Base-by-base conservation (phyloP, 2,888 invertebrate genomes). In the Callyntrura sp. region DNA sequence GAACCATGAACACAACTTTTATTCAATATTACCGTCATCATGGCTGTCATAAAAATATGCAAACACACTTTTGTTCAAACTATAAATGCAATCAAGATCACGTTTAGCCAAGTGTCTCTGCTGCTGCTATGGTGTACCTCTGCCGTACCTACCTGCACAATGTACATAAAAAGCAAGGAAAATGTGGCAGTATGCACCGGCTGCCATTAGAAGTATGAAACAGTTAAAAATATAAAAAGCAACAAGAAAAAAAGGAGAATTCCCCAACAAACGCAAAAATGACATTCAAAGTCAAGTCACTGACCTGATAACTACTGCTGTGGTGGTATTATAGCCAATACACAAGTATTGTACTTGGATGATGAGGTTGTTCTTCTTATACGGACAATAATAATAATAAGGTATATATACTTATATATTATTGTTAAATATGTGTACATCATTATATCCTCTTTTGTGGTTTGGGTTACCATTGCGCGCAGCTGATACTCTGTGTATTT, bases 271-370 rank as follows among this genome's bases (percentile, higher is more conserved):
- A 55, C 23, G 51, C 51, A 48, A 48, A 70, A 73, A 55, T 51
- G 76, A 60, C 79, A 62, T 45, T 81, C 60, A 81, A 62, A 60
- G 51, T 87, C 87, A 87, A 87, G 87, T 87, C 87, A 87, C 60
- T 87, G 87, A 87, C 87, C 87, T 70, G 87, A 62, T 65, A 25
- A 85, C 48, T 65, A 12, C 12, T 35, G 28, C 23, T 28, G 79
- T 48, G 17, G 48, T 45, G 45, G 11, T 65, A 65, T 51, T 45
- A 48, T 25, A 48, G n/a, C 45, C 65, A 43, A n/a, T 82, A 48
- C 70, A 57, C 0, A 14, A 8, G 17, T 60, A 60, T 17, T 5
- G 17, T 35, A 6, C 35, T 35, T 28, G 65, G 3, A 20, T 65
- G 28, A 35, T 35, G 35, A 35, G 35, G 35, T 35, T 35, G 35